Conservation (phyloP, 2,888 invertebrate species). For the Linnaemya tessellans region DNA sequence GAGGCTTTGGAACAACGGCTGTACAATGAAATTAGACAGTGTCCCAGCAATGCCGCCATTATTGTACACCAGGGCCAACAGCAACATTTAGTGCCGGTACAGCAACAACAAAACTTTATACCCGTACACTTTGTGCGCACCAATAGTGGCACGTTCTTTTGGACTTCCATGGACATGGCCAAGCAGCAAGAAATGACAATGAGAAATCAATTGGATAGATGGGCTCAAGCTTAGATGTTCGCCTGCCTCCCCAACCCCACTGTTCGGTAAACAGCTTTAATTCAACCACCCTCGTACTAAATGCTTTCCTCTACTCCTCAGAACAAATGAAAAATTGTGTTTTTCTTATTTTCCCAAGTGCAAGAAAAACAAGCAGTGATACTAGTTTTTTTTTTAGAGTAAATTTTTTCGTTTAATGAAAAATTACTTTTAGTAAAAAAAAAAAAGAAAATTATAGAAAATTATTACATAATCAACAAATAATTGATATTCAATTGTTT, state of each 20-base stretch:
- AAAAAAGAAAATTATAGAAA: conserved; percentile 20
- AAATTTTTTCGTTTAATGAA: conserved; percentile 73
- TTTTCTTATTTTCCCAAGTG: conserved; percentile 55
- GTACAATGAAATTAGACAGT: conserved; percentile 87
- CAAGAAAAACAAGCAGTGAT: conserved; percentile 75
- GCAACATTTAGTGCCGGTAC: conserved; percentile 79
- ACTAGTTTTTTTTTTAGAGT: conserved; percentile 77
- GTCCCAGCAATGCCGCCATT: conserved; percentile 86
- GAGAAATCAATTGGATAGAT: conserved; percentile 78
- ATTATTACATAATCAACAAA: conserved; percentile 10
- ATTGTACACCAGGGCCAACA: conserved; percentile 86
- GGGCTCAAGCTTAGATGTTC: conserved; percentile 79
- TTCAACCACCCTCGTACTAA: conserved; percentile 75
- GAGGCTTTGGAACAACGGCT: conserved; percentile 91
- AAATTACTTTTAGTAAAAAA: conserved; percentile 49
- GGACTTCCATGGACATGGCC: conserved; percentile 85
- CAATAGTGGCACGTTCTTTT: conserved; percentile 92
- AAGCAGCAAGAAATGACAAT: conserved; percentile 76
- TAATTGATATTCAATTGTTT: conserved; percentile 77
- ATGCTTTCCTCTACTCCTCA: conserved; percentile 49
- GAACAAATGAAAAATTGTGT: conserved; percentile 51
- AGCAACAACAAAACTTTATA: conserved; percentile 80
- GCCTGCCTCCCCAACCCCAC: too few relatives aligned
- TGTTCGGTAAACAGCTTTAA: conserved; percentile 79
- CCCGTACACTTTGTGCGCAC: conserved; percentile 92